phyloP scores from a whole-genome alignment of 2,113 vertebrate genomes.

The Tonatia bakeri region DNA sequence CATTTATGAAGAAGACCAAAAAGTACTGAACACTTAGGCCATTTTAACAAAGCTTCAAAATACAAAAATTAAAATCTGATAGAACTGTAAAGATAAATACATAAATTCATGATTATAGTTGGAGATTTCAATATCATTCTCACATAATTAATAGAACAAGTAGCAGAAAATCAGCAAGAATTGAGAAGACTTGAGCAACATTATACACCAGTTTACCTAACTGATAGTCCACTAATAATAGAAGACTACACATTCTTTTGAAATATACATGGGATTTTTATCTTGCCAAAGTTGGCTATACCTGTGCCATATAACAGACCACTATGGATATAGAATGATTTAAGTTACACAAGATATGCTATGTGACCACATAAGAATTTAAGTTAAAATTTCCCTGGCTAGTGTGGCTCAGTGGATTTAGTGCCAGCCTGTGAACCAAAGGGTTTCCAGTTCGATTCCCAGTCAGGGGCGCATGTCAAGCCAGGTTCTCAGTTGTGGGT shows the following conservation, averaged over 20 bases:
- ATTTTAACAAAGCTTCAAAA: neutral
- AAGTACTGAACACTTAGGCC: neutral
- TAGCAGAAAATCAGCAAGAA: neutral
- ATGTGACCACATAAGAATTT: neutral
- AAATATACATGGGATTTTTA: neutral
- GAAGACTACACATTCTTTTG: neutral
- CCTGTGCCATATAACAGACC: neutral
- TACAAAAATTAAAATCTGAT: neutral
- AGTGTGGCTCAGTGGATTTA: too few species aligned
- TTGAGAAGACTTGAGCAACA: neutral
- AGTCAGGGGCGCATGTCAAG: too few species aligned
- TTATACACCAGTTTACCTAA: neutral
- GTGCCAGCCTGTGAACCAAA: too few species aligned
- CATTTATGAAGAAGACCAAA: neutral
- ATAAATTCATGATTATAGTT: neutral
- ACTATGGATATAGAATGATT: neutral
- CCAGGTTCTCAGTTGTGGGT: too few species aligned
- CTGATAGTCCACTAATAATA: neutral
- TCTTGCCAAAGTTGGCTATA: neutral
- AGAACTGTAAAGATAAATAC: neutral
- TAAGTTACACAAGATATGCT: neutral
- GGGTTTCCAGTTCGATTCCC: too few species aligned
- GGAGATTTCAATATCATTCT: neutral
- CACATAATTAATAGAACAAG: neutral
- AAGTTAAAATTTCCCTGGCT: neutral